Evolutionary conservation across 2,888 invertebrate species (phyloP).

Genomic region (Parnassius smintheus): DNA sequence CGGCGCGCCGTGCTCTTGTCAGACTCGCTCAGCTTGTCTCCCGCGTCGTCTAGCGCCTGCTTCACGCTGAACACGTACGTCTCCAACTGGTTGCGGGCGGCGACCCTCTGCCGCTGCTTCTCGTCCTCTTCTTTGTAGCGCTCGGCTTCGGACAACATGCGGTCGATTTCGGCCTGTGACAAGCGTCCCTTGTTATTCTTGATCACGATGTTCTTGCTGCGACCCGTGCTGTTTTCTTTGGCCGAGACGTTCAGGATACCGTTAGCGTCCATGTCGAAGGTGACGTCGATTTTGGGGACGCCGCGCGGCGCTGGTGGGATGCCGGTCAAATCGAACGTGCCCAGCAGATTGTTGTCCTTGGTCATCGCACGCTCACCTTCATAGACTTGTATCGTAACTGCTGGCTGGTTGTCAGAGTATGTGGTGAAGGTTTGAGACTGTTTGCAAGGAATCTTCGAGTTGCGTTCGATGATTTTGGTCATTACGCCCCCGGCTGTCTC

Average conservation of each 20-base stretch:
- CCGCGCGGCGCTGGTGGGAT: slow-evolving; percentile 87
- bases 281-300: slow-evolving; percentile 85
- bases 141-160: slow-evolving; percentile 89
- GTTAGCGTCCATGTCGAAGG: slow-evolving; percentile 89
- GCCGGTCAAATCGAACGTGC: slow-evolving; percentile 84
- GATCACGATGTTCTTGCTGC: slow-evolving; percentile 88
- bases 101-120: slow-evolving; percentile 83
- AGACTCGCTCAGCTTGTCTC: slow-evolving; percentile 80
- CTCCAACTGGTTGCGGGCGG: slow-evolving; percentile 87
- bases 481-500: slow-evolving; percentile 91
- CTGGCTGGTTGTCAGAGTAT: slow-evolving; percentile 84
- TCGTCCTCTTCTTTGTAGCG: slow-evolving; percentile 87
- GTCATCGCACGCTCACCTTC: slow-evolving; percentile 92
- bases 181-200: slow-evolving; percentile 91
- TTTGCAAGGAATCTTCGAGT: slow-evolving; percentile 84
- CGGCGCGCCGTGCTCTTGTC: slow-evolving; percentile 82
- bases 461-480: slow-evolving; percentile 87
- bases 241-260: slow-evolving; percentile 92
- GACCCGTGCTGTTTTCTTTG: slow-evolving; percentile 84
- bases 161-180: slow-evolving; percentile 90
- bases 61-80: slow-evolving; percentile 85
- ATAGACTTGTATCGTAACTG: slow-evolving; percentile 86
- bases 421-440: slow-evolving; percentile 7
- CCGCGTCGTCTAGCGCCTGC: slow-evolving; percentile 84
- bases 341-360: slow-evolving; percentile 85